Evolutionary conservation across 2,888 invertebrate genomes (phyloP).

Genomic region (Scaptomyza polygonia): DNA sequence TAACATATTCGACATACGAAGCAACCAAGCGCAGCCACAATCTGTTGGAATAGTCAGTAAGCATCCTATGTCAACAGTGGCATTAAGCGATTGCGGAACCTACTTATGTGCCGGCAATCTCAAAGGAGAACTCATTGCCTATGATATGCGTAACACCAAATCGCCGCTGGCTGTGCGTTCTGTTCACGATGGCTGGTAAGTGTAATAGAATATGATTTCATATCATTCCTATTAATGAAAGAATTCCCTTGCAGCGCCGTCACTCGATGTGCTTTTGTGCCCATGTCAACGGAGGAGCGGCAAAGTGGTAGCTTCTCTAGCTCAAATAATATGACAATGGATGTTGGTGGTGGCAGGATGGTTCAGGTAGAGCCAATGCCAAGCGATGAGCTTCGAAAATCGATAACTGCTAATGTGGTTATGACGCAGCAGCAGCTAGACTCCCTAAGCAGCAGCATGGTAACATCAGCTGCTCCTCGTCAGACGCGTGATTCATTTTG

Average conservation of each 20-base stretch:
- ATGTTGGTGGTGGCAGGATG: background rate
- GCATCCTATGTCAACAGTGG: slow-evolving; percentile 82
- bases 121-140: slow-evolving; percentile 83
- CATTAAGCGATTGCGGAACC: slow-evolving; percentile 82
- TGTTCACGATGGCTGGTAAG: slow-evolving; percentile 73
- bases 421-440: slow-evolving; percentile 37
- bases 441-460: slow-evolving; percentile 11
- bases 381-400: slow-evolving; percentile 64
- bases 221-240: background rate
- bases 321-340: slow-evolving; percentile 49
- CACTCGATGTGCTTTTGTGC: slow-evolving; percentile 80
- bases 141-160: slow-evolving; percentile 82
- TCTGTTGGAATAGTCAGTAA: slow-evolving; percentile 65
- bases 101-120: slow-evolving; percentile 83
- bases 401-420: slow-evolving; percentile 50
- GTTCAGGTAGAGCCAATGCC: slow-evolving; percentile 27
- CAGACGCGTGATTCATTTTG: slow-evolving; percentile 81
- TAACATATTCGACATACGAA: slow-evolving; percentile 83
- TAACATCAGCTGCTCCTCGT: slow-evolving; percentile 33
- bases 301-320: slow-evolving; percentile 63
- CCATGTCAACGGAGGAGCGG: slow-evolving; percentile 61
- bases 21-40: slow-evolving; percentile 70
- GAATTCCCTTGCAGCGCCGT: slow-evolving; percentile 54
- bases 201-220: background rate
- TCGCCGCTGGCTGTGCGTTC: slow-evolving; percentile 67